Conservation (phyloP, 2,888 invertebrate species). For the Sarcophaga variegata region DNA sequence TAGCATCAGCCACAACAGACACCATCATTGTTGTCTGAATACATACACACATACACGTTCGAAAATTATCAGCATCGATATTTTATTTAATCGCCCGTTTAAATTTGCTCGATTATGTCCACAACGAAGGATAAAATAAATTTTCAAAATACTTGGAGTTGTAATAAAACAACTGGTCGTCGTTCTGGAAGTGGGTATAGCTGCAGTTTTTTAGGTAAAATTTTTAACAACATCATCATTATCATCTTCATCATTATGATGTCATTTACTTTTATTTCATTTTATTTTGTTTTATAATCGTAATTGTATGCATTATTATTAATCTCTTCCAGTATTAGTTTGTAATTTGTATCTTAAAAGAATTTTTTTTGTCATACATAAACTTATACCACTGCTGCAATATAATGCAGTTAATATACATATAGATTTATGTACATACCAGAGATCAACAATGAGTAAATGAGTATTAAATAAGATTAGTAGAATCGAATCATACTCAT, state of each 20-base stretch:
- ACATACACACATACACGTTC: background rate
- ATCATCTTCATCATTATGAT: conserved; percentile 8
- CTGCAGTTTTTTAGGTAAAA: conserved; percentile 81
- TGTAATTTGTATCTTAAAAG: too few species aligned
- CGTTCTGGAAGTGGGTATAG: conserved; percentile 82
- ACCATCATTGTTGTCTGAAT: too few species aligned
- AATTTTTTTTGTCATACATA: too few species aligned
- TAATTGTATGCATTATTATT: conserved; percentile 4
- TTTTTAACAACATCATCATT: conserved; percentile 10
- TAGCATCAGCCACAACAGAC: conserved; percentile 4
- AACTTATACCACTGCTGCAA: too few species aligned
- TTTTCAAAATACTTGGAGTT: conserved; percentile 81
- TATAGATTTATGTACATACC: too few species aligned
- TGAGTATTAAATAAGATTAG: too few species aligned
- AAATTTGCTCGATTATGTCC: conserved; percentile 70
- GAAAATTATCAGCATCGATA: conserved; percentile 11
- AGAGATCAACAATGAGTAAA: too few species aligned
- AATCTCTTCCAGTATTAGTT: too few species aligned
- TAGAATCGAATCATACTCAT: too few species aligned
- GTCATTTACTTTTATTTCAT: conserved; percentile 40
- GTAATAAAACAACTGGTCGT: conserved; percentile 80
- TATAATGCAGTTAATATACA: too few species aligned
- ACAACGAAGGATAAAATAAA: conserved; percentile 79
- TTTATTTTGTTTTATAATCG: conserved; percentile 4
- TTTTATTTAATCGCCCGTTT: conserved; percentile 25